Conservation (phyloP, 1,140 invertebrate species). For the Bombus affinis region DNA sequence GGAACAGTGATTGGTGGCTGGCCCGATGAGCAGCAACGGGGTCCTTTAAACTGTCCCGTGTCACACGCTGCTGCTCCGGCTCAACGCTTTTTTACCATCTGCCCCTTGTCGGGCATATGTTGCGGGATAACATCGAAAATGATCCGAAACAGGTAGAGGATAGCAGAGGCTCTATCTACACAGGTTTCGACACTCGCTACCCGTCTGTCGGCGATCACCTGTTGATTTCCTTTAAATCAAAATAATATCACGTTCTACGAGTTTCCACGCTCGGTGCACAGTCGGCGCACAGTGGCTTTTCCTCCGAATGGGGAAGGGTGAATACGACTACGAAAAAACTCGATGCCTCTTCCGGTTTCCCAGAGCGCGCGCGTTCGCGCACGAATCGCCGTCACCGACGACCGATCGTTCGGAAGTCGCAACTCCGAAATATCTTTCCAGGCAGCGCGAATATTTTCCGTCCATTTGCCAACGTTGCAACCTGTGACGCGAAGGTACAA, state of each 20-base stretch:
- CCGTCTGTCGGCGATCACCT: constrained; percentile 78
- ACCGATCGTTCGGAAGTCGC: fast-evolving
- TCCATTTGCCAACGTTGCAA: not conserved
- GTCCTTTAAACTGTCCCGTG: constrained; percentile 53
- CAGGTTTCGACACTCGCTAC: constrained; percentile 66
- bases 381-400: fast-evolving
- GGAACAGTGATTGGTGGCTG: constrained; percentile 22
- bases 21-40: constrained; percentile 11
- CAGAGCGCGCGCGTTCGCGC: not conserved
- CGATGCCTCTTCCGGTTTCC: not conserved
- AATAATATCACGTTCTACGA: constrained; percentile 69
- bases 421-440: no score
- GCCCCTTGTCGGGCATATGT: constrained; percentile 76
- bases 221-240: constrained; percentile 75
- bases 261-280: constrained; percentile 29
- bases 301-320: constrained; percentile 14
- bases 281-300: not conserved
- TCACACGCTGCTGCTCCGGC: constrained; percentile 43
- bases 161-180: constrained; percentile 20
- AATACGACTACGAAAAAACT: constrained; percentile 1
- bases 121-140: constrained; percentile 69
- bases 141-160: constrained; percentile 58
- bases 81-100: constrained; percentile 71
- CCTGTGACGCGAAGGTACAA: no score
- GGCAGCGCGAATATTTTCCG: not conserved